Evolutionary conservation across 1,140 invertebrate genomes (phyloP), one percentile per base, ranked within the genome.

Genomic region (Drosophila repleta): DNA sequence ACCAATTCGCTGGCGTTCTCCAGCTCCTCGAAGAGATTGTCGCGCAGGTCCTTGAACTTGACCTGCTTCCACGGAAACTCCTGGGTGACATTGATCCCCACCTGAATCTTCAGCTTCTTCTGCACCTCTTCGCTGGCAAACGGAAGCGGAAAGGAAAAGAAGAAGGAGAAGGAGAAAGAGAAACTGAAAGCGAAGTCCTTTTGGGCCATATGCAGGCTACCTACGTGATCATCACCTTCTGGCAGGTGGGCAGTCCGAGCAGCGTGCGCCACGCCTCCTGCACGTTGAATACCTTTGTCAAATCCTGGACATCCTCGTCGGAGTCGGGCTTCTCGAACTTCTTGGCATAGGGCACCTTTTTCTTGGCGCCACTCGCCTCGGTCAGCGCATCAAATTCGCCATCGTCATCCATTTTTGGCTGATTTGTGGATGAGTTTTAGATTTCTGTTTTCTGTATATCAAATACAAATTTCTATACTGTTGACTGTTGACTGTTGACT

Each of bases 31-130:
- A 93, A 84, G 1, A 95, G 76, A 45, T 94, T 92, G 58, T 96
- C 94, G 41, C 94, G 92, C 6, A 96, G 92, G 29, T 93, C 90
- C 49, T 94, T 93, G 89, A 94, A 96, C 4, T 91, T 92, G 0
- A 96, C 91, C 58, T 92, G 92, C 51, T 94, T 94, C 95, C 96
- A 96, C 1, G 96, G 95, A 84, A 94, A 94, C 90, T 96, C 95
- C 10, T 94, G 94, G 0, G 94, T 96, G 0, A 96, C 93, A 79
- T 94, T 92, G 1, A 90, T 69, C 13, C 93, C 94, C 52, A 94
- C 91, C 11, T 93, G 80, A 24, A 94, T 90, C 67, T 93, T 92
- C 6, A 94, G 91, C 21, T 90, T 75, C 51, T 92, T 90, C 74
- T 94, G 93, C 4, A 62, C 72, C 0, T 52, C 20, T 0, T 75